A percentile compares a stretch with the other conserved stretches of the same genome.
phyloP scores from a whole-genome alignment of 2,888 invertebrate species.

The Drosophila tripunctata region DNA sequence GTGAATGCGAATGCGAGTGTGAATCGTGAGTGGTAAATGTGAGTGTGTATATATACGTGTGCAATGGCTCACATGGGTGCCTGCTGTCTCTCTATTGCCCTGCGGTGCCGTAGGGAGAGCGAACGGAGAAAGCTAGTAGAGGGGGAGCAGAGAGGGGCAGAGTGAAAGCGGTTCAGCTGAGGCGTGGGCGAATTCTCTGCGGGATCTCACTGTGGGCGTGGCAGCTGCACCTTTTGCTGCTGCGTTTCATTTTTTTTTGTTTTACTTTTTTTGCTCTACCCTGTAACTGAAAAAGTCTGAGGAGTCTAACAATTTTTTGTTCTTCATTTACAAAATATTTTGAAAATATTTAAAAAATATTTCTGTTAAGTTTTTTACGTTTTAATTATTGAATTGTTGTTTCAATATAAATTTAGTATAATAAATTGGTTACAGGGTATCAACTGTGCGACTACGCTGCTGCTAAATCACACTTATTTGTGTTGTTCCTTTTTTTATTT shows the following conservation, averaged over 20 bases:
- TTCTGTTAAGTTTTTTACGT: too few relatives aligned
- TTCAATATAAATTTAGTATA: too few relatives aligned
- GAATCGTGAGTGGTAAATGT: too few relatives aligned
- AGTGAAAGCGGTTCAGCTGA: slow-evolving; percentile 1
- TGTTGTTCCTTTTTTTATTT: slow-evolving; percentile 18
- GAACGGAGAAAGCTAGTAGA: not conserved
- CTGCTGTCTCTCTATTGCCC: slow-evolving; percentile 49
- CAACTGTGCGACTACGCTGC: not conserved
- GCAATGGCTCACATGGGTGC: slow-evolving; percentile 71
- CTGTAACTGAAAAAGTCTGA: slow-evolving; percentile 6
- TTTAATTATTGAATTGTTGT: too few relatives aligned
- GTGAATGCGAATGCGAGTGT: not conserved
- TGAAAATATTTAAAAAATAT: too few relatives aligned
- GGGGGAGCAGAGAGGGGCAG: not conserved
- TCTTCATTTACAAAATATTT: too few relatives aligned
- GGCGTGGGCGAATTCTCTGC: slow-evolving; percentile 21
- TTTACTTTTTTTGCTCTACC: slow-evolving; percentile 21
- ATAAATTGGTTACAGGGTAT: not conserved
- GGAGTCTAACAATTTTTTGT: too few relatives aligned
- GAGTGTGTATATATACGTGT: slow-evolving; percentile 41
- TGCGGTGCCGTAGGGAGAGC: slow-evolving; percentile 20
- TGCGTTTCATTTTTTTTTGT: slow-evolving; percentile 27
- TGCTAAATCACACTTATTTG: too few relatives aligned
- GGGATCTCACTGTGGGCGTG: slow-evolving; percentile 48
- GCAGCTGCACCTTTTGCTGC: slow-evolving; percentile 59